A percentile compares a stretch with the other conserved stretches of the same genome.
phyloP scores from a whole-genome alignment of 2,113 vertebrate species.

The Spea bombifrons region DNA sequence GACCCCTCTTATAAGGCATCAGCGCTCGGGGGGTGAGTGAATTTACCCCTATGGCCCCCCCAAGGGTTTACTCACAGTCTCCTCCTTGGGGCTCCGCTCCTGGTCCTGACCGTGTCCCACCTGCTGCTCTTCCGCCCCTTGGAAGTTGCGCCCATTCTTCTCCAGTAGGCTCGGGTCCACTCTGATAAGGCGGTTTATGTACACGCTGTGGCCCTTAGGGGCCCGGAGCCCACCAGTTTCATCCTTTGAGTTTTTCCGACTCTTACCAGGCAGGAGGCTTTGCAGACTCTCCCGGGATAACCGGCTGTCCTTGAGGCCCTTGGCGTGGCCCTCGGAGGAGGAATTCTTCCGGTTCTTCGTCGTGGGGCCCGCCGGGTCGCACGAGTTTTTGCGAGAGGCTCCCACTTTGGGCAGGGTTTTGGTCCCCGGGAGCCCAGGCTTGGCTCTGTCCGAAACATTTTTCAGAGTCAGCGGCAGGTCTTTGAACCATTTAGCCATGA shows the following conservation, averaged over 20 bases:
- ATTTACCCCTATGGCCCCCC: too few species aligned
- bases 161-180: slow-evolving; percentile 80
- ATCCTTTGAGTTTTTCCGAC: slow-evolving; percentile 82
- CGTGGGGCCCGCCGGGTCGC: slow-evolving; percentile 51
- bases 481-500: slow-evolving; percentile 94
- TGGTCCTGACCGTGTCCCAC: background rate
- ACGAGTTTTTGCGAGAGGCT: slow-evolving; percentile 69
- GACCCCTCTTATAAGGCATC: too few species aligned
- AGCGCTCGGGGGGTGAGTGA: too few species aligned
- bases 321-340: slow-evolving; percentile 64
- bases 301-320: slow-evolving; percentile 51
- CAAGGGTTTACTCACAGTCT: slow-evolving; percentile 69
- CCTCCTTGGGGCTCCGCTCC: slow-evolving; percentile 59
- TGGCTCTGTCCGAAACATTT: slow-evolving; percentile 76
- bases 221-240: slow-evolving; percentile 65
- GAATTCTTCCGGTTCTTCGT: slow-evolving; percentile 85
- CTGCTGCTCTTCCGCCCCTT: background rate
- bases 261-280: slow-evolving; percentile 71
- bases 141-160: slow-evolving; percentile 60
- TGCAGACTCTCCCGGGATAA: slow-evolving; percentile 75
- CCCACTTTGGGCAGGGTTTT: slow-evolving; percentile 58
- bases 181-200: slow-evolving; percentile 92
- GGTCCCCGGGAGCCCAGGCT: slow-evolving; percentile 63
- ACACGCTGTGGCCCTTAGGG: slow-evolving; percentile 59
- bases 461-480: slow-evolving; percentile 88